Conservation (phyloP, 2,888 invertebrate species). For the Arenicola marina region DNA sequence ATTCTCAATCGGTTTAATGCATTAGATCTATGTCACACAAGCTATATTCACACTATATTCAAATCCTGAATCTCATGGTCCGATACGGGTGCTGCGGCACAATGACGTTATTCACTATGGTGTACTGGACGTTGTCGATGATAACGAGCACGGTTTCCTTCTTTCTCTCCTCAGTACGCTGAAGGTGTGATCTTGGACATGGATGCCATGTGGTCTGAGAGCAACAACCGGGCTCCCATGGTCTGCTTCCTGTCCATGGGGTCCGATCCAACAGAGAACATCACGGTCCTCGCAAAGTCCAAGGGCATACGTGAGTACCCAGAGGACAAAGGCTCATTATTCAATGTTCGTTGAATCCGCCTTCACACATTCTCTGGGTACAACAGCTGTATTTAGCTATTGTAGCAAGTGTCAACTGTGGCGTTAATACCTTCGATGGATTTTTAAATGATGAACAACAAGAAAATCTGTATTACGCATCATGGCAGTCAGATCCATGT, state of each 20-base stretch:
- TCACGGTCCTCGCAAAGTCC: slow-evolving; percentile 81
- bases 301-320: slow-evolving; percentile 67
- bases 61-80: background rate
- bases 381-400: no score
- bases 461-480: no score
- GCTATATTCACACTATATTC: no score
- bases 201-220: slow-evolving; percentile 87
- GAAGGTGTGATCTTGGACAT: slow-evolving; percentile 91
- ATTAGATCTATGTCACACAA: no score
- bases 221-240: slow-evolving; percentile 84
- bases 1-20: no score
- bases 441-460: no score
- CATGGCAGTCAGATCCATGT: no score
- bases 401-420: no score
- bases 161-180: slow-evolving; percentile 65
- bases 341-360: no score
- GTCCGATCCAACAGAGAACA: slow-evolving; percentile 95
- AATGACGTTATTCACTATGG: background rate
- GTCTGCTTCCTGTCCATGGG: slow-evolving; percentile 93
- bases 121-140: background rate
- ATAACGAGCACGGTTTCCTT: background rate
- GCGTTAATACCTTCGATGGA: no score
- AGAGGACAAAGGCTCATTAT: no score
- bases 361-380: no score
- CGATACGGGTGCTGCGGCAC: background rate